Conservation (phyloP, 1,140 invertebrate species). For the Drosophila asahinai region DNA sequence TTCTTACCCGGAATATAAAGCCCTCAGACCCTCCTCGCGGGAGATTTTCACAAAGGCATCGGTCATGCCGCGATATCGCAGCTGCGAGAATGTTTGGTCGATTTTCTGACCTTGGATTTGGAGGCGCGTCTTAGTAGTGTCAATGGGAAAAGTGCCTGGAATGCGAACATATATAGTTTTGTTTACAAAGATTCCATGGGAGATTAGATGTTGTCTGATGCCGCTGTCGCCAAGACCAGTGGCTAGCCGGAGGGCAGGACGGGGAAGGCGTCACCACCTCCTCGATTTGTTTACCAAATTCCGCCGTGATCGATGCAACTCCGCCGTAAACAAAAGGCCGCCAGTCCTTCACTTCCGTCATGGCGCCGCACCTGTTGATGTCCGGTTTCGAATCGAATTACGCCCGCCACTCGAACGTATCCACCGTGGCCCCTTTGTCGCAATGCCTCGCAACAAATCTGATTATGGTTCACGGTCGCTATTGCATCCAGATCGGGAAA, state of each 20-base stretch:
- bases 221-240: neutral
- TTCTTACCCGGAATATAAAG: conserved; percentile 93
- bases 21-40: conserved; percentile 92
- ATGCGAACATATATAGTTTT: conserved; percentile 50
- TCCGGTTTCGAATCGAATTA: conserved; percentile 17
- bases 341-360: conserved; percentile 87
- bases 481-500: conserved; percentile 1
- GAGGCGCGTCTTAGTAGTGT: conserved; percentile 97
- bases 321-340: conserved; percentile 97
- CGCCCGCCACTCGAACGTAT: neutral
- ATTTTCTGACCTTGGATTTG: conserved; percentile 97
- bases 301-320: conserved; percentile 95
- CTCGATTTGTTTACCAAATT: conserved; percentile 90
- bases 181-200: conserved; percentile 56
- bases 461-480: neutral
- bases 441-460: conserved; percentile 8
- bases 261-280: neutral
- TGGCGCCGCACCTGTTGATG: conserved; percentile 84
- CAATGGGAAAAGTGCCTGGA: conserved; percentile 98
- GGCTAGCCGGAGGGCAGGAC: conserved; percentile 7
- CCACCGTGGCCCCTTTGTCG: conserved; percentile 3
- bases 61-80: conserved; percentile 95
- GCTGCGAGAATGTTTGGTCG: conserved; percentile 90
- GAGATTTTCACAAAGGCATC: conserved; percentile 94
- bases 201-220: conserved; percentile 8